phyloP scores from a whole-genome alignment of 1,140 invertebrate species.

The Centruroides vittatus region DNA sequence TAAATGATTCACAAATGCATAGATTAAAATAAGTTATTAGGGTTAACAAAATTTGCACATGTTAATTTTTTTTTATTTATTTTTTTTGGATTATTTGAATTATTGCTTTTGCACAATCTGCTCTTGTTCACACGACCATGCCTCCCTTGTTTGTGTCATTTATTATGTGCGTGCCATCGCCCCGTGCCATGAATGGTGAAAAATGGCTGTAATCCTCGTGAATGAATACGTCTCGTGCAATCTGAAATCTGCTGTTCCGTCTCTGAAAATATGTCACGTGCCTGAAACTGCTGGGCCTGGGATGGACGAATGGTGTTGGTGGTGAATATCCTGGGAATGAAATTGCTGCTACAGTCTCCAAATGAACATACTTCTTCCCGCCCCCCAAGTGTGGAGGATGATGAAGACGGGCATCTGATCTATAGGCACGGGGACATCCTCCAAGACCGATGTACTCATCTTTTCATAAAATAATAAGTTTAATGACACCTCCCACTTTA shows the following conservation, averaged over 20 bases:
- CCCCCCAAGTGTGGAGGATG: conserved; percentile 84
- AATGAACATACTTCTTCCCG: conserved; percentile 38
- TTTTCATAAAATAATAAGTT: conserved; percentile 39
- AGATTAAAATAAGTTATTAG: too few relatives aligned
- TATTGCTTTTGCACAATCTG: background rate
- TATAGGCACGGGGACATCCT: conserved; percentile 96
- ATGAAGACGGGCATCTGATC: conserved; percentile 98
- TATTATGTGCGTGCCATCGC: conserved; percentile 4
- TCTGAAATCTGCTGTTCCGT: background rate
- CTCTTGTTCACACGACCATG: conserved; percentile 7
- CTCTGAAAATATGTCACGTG: background rate
- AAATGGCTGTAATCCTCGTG: conserved; percentile 3
- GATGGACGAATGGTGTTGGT: background rate
- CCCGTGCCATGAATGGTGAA: background rate
- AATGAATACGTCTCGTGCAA: background rate
- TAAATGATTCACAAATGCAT: too few relatives aligned
- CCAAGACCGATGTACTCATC: conserved; percentile 75
- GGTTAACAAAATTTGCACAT: background rate
- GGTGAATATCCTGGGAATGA: background rate
- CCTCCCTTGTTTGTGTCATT: conserved; percentile 13
- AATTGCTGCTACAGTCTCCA: background rate
- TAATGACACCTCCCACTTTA: too few relatives aligned
- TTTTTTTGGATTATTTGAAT: background rate
- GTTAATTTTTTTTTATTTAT: background rate
- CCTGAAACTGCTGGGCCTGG: background rate